phyloP scores from a whole-genome alignment of 2,888 invertebrate species.

The Melanotus villosus region DNA sequence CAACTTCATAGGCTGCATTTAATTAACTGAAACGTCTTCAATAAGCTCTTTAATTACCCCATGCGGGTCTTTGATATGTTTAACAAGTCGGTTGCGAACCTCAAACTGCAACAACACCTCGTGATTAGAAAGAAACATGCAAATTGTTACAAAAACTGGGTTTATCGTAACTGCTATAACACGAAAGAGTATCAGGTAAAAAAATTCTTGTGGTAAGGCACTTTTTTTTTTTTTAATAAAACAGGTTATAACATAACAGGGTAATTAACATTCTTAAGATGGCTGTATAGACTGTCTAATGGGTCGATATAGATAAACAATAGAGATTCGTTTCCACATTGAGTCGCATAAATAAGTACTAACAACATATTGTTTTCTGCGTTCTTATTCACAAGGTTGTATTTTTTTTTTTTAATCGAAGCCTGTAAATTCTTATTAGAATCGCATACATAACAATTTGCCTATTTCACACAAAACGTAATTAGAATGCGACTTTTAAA shows the following conservation, averaged over 20 bases:
- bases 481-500: neutral
- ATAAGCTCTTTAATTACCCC: no score
- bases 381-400: constrained; percentile 23
- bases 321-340: constrained; percentile 10
- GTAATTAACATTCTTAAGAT: constrained; percentile 41
- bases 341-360: neutral
- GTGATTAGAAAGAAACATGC: no score
- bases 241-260: constrained; percentile 21
- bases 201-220: constrained; percentile 14
- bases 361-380: constrained; percentile 2
- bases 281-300: constrained; percentile 20
- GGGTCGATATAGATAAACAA: constrained; percentile 26
- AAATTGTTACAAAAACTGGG: no score
- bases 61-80: no score
- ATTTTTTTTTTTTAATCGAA: constrained; percentile 1
- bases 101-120: no score
- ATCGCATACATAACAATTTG: neutral
- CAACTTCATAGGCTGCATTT: no score
- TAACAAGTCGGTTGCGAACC: no score
- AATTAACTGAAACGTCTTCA: neutral
- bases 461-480: neutral
- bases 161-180: no score
- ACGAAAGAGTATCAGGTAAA: no score
- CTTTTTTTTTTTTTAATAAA: constrained; percentile 20
- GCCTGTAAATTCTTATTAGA: neutral